Evolutionary conservation across 2,888 invertebrate species (phyloP).

Genomic region (Ceramica pisi): DNA sequence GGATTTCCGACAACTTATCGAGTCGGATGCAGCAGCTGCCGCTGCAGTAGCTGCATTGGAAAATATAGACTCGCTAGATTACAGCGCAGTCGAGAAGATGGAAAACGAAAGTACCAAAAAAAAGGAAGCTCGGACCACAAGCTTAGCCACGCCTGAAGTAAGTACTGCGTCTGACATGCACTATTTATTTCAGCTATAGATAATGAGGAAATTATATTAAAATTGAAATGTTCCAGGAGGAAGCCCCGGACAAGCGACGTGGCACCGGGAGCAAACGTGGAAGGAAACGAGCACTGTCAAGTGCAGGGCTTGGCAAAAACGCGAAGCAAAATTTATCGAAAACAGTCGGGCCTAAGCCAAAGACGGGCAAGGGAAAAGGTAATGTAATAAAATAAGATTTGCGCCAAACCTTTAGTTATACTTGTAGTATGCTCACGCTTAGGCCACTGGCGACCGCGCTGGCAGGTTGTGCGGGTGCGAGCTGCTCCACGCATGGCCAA

Average conservation of each 20-base stretch:
- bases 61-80: constrained; percentile 70
- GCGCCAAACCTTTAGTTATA: background rate
- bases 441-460: constrained; percentile 11
- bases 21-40: constrained; percentile 37
- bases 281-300: constrained; percentile 82
- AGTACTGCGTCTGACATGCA: constrained; percentile 41
- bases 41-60: constrained; percentile 72
- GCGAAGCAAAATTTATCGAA: constrained; percentile 71
- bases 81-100: constrained; percentile 61
- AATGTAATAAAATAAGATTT: constrained; percentile 45
- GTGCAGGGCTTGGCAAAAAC: constrained; percentile 76
- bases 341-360: constrained; percentile 73
- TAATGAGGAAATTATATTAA: background rate
- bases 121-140: constrained; percentile 70
- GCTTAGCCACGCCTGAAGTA: constrained; percentile 73
- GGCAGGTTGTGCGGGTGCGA: background rate
- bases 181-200: background rate
- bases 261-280: constrained; percentile 79
- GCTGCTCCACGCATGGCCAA: background rate
- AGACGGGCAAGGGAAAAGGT: constrained; percentile 78
- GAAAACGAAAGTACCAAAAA: constrained; percentile 72
- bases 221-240: constrained; percentile 65
- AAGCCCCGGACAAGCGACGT: constrained; percentile 67
- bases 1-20: constrained; percentile 75
- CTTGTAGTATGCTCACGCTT: constrained; percentile 4